A percentile compares a stretch with the other conserved stretches of the same genome.
Conservation (phyloP, 2,113 vertebrate species). For the Origma solitaria region DNA sequence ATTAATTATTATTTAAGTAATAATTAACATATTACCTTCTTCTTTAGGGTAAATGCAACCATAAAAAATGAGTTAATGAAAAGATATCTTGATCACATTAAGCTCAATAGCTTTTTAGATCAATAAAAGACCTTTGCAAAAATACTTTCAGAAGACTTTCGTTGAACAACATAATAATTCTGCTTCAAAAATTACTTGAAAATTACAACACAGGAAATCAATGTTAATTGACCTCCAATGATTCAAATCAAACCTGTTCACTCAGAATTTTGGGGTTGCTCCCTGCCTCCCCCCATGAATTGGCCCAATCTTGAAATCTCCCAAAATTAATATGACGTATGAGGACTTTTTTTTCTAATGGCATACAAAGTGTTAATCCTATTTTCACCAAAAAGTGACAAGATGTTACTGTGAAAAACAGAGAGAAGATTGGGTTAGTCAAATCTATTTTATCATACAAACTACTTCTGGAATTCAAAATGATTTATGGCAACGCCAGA, state of each 20-base stretch:
- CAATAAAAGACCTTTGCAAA: neutral
- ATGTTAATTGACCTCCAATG: neutral
- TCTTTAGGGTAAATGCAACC: neutral
- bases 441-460: neutral
- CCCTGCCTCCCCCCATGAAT: rapidly evolving
- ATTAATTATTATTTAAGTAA: too few relatives aligned
- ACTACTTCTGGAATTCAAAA: neutral
- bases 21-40: neutral
- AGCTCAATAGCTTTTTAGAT: neutral
- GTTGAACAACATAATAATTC: neutral
- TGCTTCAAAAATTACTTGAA: neutral
- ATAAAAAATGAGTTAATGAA: neutral
- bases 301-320: neutral
- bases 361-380: neutral
- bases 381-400: neutral
- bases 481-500: neutral
- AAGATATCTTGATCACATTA: neutral
- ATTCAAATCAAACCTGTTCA: neutral
- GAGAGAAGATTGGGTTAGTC: neutral
- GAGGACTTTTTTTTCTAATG: neutral
- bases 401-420: neutral
- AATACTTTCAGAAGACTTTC: neutral
- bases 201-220: neutral
- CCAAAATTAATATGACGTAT: neutral
- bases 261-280: neutral